phyloP scores from a whole-genome alignment of 1,140 invertebrate genomes.

The Spodoptera frugiperda region DNA sequence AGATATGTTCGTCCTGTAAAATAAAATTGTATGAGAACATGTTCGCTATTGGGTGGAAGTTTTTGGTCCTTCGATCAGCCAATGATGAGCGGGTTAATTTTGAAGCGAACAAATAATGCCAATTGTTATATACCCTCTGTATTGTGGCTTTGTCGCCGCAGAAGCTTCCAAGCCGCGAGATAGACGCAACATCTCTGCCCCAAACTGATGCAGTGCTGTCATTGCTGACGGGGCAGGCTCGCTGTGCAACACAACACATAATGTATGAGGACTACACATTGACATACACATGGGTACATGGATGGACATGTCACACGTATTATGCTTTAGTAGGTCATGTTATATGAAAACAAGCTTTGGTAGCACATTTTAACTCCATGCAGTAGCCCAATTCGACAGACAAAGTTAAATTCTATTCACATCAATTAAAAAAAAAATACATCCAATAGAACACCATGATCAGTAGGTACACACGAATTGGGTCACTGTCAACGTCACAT shows the following conservation, averaged over 20 bases:
- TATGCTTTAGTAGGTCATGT: conserved; percentile 23
- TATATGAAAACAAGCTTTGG: conserved; percentile 40
- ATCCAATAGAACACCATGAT: too few species aligned
- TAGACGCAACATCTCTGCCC: conserved; percentile 93
- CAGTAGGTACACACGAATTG: neutral
- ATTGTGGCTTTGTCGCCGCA: conserved; percentile 77
- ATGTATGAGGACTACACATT: conserved; percentile 62
- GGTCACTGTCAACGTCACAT: too few species aligned
- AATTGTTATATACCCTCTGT: conserved; percentile 77
- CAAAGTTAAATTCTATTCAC: too few species aligned
- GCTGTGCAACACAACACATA: conserved; percentile 81
- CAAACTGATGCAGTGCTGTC: conserved; percentile 93
- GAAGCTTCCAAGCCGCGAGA: conserved; percentile 91
- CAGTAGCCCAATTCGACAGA: neutral
- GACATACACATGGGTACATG: conserved; percentile 55
- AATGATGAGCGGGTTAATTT: conserved; percentile 41
- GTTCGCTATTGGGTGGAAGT: neutral
- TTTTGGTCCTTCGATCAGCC: conserved; percentile 22
- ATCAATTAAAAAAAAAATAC: too few species aligned
- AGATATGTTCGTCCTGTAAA: conserved; percentile 74
- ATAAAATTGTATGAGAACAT: conserved; percentile 38
- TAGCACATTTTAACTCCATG: neutral
- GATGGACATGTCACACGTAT: conserved; percentile 37
- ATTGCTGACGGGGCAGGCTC: conserved; percentile 93
- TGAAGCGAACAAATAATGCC: conserved; percentile 71